Percentiles rank a stretch among this genome's conserved stretches.
Conservation (phyloP, 2,113 vertebrate species). For the Cariama cristata region DNA sequence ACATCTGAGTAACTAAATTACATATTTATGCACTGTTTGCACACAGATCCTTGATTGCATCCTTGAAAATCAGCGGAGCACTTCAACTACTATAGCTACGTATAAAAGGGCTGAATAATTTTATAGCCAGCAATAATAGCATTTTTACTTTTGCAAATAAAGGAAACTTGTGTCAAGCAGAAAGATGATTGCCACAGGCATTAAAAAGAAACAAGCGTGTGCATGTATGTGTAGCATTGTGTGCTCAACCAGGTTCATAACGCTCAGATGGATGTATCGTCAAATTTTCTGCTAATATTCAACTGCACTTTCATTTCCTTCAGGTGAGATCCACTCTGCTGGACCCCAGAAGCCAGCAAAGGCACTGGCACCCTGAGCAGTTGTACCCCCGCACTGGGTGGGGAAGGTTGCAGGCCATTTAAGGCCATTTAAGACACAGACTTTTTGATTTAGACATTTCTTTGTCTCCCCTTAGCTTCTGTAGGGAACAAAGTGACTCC, state of each 20-base stretch:
- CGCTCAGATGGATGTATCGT: fast-evolving
- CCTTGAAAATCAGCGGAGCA: conserved; percentile 16
- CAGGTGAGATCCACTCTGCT: background rate
- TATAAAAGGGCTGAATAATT: conserved; percentile 34
- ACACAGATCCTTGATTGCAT: conserved; percentile 1
- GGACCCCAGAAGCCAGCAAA: background rate
- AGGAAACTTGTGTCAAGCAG: background rate
- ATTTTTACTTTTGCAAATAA: conserved; percentile 29
- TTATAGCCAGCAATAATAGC: background rate
- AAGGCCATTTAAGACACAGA: background rate
- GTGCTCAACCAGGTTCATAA: background rate
- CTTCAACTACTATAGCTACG: background rate
- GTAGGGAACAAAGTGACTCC: background rate
- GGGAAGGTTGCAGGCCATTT: background rate
- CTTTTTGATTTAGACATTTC: background rate
- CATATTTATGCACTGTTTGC: background rate
- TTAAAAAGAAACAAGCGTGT: background rate
- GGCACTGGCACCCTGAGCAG: background rate
- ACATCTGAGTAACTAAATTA: background rate
- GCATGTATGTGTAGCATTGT: background rate
- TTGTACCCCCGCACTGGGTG: background rate
- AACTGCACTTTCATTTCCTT: background rate
- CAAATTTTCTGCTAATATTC: background rate
- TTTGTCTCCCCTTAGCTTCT: background rate
- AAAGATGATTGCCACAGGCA: background rate